A percentile compares a stretch with the other conserved stretches of the same genome.
Conservation (phyloP, 64 coral and sea anemone genomes). For the Porites australiensis region DNA sequence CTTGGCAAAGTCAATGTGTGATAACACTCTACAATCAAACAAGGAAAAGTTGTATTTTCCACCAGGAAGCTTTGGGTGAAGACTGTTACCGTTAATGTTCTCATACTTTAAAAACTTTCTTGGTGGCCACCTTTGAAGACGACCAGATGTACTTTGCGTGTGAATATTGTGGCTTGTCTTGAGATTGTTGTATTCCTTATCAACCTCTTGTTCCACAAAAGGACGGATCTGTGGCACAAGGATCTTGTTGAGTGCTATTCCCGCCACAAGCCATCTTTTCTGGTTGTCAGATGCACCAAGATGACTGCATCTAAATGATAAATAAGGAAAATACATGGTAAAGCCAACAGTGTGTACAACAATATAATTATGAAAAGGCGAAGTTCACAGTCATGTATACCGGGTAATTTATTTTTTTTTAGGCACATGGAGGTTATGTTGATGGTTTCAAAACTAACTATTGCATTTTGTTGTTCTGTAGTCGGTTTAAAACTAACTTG, state of each 20-base stretch:
- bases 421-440: too few relatives aligned
- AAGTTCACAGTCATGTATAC: too few relatives aligned
- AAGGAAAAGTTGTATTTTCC: not conserved
- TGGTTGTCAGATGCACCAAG: constrained; percentile 20
- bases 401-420: too few relatives aligned
- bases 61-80: not conserved
- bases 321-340: too few relatives aligned
- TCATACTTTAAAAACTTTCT: constrained; percentile 22
- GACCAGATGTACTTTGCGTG: not conserved
- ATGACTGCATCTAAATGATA: not conserved
- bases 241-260: constrained; percentile 45
- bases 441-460: too few relatives aligned
- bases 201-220: constrained; percentile 16
- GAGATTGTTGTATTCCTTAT: constrained; percentile 30
- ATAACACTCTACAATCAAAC: constrained; percentile 16
- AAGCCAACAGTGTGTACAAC: too few relatives aligned
- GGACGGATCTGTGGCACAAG: constrained; percentile 43
- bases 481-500: too few relatives aligned
- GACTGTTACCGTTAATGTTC: constrained; percentile 30
- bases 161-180: constrained; percentile 48
- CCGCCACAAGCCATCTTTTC: constrained; percentile 53
- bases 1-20: constrained; percentile 51
- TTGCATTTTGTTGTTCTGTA: too few relatives aligned
- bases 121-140: not conserved
- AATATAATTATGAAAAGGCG: too few relatives aligned